Base-by-base conservation (phyloP, 2,888 invertebrate species). In the Lycia hirtaria region DNA sequence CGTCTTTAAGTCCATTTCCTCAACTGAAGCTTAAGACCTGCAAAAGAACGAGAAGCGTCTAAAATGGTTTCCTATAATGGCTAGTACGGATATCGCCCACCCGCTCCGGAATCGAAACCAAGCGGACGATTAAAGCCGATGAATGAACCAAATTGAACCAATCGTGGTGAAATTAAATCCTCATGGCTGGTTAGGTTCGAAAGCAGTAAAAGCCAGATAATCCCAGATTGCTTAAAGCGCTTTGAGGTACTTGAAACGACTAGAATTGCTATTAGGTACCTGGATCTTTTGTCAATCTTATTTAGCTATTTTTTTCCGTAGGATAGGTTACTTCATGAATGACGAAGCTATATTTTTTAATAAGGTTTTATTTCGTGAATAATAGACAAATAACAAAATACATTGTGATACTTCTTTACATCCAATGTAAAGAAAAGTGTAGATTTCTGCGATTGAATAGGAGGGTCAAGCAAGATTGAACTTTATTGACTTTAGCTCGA, bases 21-120 rank as follows among this genome's bases (percentile, higher is more conserved):
- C 10, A 5, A 6, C 14, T 15, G 10, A 28, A 6, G 3, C 9
- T 33, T 17, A 32, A 32, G 10, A 7, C 19, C 22, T 19, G 1
- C 35, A 28, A 41, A 12, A 1, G 15, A 35, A 30, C 12, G 17
- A 41, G 28, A 22, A 30, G 43, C 49, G 6, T 51, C 50, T 50
- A 15, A 45, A 45, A 5, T 24, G 22, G 41, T 22, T 41, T 43
- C 37, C 17, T 52, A 48, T 17, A 33, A 43, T 44, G 6, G 15
- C 51, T 44, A 48, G 40, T 38, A 56, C 65, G 60, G 63, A 67
- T 57, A 47, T 41, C 41, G 45, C 67, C 71, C 70, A 65, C 72
- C 62, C 51, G 50, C n/a, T n/a, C n/a, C n/a, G n/a, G n/a, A n/a
- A n/a, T n/a, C n/a, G n/a, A n/a, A n/a, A n/a, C n/a, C n/a, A 64